phyloP scores from a whole-genome alignment of 2,113 vertebrate genomes.

The Equus przewalskii region DNA sequence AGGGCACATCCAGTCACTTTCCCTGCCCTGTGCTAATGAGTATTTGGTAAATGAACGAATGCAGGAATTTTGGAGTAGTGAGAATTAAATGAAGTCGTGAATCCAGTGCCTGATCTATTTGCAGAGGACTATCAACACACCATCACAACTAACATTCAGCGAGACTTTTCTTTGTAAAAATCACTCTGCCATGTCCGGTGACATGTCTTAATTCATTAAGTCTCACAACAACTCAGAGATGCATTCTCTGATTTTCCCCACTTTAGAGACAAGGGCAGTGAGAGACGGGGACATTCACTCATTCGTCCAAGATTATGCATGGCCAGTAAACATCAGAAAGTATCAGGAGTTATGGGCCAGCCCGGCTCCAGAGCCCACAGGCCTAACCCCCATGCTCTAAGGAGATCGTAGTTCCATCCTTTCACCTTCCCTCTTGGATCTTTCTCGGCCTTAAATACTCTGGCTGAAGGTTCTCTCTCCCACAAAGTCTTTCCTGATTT shows the following conservation, averaged over 20 bases:
- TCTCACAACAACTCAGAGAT: not conserved
- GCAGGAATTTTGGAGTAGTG: not conserved
- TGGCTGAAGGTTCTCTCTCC: not conserved
- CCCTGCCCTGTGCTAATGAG: not conserved
- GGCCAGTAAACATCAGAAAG: not conserved
- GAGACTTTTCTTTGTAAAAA: constrained; percentile 16
- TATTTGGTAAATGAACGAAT: not conserved
- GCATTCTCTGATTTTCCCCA: not conserved
- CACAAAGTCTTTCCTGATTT: not conserved
- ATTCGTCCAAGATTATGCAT: not conserved
- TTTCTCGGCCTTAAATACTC: not conserved
- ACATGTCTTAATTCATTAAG: not conserved
- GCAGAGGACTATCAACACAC: not conserved
- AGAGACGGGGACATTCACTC: not conserved
- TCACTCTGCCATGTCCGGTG: not conserved
- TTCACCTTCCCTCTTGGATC: not conserved
- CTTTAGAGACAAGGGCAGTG: not conserved
- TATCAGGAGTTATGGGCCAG: not conserved
- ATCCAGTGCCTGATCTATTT: not conserved
- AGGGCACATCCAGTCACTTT: not conserved
- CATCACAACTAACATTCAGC: not conserved
- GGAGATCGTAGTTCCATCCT: not conserved
- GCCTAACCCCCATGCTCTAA: no score
- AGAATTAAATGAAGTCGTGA: not conserved
- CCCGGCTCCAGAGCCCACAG: not conserved